Base-by-base conservation (phyloP, 2,888 invertebrate species). In the Dorcus parallelipipedus region DNA sequence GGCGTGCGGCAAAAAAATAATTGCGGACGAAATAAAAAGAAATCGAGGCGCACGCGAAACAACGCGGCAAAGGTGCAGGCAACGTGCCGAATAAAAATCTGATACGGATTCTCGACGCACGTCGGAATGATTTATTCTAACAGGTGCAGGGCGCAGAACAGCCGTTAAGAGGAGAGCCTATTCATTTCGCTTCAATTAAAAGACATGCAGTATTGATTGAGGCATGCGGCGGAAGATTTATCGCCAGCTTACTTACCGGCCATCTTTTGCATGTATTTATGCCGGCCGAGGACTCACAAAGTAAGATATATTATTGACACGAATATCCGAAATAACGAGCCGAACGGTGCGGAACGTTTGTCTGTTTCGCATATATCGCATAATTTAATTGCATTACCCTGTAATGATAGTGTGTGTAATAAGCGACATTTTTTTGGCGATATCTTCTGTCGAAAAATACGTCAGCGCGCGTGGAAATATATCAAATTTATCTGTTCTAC, bases 141-240 rank as follows among this genome's bases (percentile, higher is more conserved):
- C 58, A 58, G 58, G 58, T 58, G 58, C 58, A 45, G 38, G 23
- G 53, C 6, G 6, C 48, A 52, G 50, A 58, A 49, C 49, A 54
- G 58, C 54, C 58, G 58, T 58, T 58, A 58, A 58, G 26, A 33
- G 3, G 54, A 54, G 54, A 54, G 53, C 54, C 50, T 58, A 58
- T 58, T 58, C 56, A 56, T 56, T 56, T 56, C 47, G 51, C 26
- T 56, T 56, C 56, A 56, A 56, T 56, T 56, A 56, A 56, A 56
- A 56, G 56, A 56, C 56, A 56, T 56, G 45, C 52, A 51, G 56
- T 56, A 56, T 56, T 56, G 56, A 56, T 56, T 51, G 56, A 56
- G 56, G 56, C 56, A 56, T 51, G 56, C 56, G 56, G 26, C 47
- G 47, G 39, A 51, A 47, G 49, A 54, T 59, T 55, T 55, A 54